phyloP scores from a whole-genome alignment of 2,797 vertebrate genomes.

The Staurois parvus region DNA sequence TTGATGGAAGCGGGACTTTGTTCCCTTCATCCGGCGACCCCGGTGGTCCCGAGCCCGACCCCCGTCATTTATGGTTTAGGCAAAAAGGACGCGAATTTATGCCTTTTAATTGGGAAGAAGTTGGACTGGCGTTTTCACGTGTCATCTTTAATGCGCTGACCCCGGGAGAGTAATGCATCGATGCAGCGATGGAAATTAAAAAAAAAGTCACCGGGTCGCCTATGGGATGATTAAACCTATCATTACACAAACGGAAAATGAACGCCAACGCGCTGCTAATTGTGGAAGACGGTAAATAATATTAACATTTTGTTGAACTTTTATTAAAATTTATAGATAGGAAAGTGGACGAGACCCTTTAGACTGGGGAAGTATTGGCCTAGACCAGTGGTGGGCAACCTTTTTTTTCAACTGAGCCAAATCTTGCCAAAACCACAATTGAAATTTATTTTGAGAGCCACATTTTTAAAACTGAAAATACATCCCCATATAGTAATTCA shows the following conservation, averaged over 20 bases:
- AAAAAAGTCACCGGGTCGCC: not conserved
- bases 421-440: too few relatives aligned
- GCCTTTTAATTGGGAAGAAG: constrained; percentile 16
- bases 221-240: constrained; percentile 24
- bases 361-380: too few relatives aligned
- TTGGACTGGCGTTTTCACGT: constrained; percentile 1
- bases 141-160: not conserved
- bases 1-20: constrained; percentile 17
- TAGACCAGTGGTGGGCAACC: too few relatives aligned
- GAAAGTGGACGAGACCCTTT: too few relatives aligned
- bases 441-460: too few relatives aligned
- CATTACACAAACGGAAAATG: not conserved
- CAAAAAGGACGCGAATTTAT: not conserved
- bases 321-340: too few relatives aligned
- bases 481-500: too few relatives aligned
- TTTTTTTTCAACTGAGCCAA: too few relatives aligned
- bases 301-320: not conserved
- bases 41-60: not conserved
- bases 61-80: constrained; percentile 16
- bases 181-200: not conserved
- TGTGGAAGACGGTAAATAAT: constrained; percentile 4
- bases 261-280: not conserved
- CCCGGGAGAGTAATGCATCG: not conserved
- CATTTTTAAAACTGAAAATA: too few relatives aligned
- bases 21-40: constrained; percentile 4